Evolutionary conservation across 2,888 invertebrate genomes (phyloP).

Genomic region (Corythucha ciliata): DNA sequence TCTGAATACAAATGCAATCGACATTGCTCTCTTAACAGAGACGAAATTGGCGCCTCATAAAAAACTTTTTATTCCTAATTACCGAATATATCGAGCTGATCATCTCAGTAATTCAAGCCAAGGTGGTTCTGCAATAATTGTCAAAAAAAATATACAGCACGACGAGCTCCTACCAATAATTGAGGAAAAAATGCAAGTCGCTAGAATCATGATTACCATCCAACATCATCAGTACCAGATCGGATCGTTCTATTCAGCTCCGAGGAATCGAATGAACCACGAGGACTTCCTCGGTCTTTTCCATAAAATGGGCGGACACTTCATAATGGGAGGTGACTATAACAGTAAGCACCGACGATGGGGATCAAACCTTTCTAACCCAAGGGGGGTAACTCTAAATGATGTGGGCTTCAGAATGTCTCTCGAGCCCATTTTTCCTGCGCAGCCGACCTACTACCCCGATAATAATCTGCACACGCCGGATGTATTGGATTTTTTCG

Average conservation of each 20-base stretch:
- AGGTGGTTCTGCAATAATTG: constrained; percentile 4
- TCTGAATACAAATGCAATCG: background rate
- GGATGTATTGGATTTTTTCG: constrained; percentile 10
- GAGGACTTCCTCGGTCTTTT: constrained; percentile 2
- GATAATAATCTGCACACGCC: constrained; percentile 1
- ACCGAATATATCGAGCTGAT: constrained; percentile 4
- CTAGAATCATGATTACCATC: constrained; percentile 2
- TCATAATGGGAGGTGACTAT: constrained; percentile 8
- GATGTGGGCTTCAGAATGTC: constrained; percentile 6
- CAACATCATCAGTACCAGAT: background rate
- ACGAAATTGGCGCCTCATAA: constrained; percentile 4
- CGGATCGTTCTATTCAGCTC: constrained; percentile 10
- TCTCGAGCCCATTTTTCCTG: constrained; percentile 7
- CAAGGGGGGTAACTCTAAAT: background rate
- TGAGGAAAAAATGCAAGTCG: constrained; percentile 5
- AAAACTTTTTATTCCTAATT: background rate
- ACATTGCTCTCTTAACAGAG: constrained; percentile 7
- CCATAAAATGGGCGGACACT: background rate
- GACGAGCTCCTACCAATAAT: constrained; percentile 2
- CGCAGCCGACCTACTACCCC: constrained; percentile 13
- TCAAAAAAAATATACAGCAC: background rate
- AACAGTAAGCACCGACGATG: constrained; percentile 8
- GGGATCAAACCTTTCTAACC: constrained; percentile 4
- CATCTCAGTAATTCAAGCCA: constrained; percentile 11
- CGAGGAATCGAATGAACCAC: constrained; percentile 3